Evolutionary conservation across 2,797 vertebrate species (phyloP).

Genomic region (Molossus molossus): DNA sequence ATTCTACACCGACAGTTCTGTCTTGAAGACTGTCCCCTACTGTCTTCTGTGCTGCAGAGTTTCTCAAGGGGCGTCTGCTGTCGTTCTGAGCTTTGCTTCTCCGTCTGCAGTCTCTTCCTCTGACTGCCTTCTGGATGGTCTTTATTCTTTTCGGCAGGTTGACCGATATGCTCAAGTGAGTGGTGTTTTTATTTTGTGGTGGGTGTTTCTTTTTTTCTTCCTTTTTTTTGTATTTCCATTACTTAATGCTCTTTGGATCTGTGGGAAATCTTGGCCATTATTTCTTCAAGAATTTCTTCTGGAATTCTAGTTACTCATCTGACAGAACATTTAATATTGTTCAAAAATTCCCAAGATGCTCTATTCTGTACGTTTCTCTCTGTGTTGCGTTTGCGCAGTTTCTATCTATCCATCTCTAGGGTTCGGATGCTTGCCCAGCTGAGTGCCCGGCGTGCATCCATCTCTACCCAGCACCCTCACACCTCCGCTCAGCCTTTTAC

Average conservation of each 20-base stretch:
- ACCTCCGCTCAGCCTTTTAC: neutral
- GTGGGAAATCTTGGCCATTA: neutral
- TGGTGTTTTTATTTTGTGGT: neutral
- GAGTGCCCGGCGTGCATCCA: neutral
- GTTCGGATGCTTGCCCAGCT: neutral
- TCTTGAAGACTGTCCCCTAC: neutral
- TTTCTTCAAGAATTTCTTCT: conserved; percentile 19
- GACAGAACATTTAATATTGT: neutral
- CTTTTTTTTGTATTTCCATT: neutral
- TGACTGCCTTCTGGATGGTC: neutral
- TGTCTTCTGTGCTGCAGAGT: neutral
- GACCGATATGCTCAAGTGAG: neutral
- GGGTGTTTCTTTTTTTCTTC: neutral
- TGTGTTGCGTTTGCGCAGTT: neutral
- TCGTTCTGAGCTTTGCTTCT: neutral
- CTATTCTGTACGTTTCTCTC: neutral
- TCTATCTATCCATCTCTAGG: neutral
- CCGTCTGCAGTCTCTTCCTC: neutral
- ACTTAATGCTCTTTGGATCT: neutral
- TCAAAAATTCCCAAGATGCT: neutral
- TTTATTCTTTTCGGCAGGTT: neutral
- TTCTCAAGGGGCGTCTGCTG: neutral
- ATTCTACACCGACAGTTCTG: neutral
- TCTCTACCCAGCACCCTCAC: neutral
- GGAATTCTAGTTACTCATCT: neutral